Evolutionary conservation across 2,888 invertebrate genomes (phyloP).

Genomic region (Hipparchia sbordonii): DNA sequence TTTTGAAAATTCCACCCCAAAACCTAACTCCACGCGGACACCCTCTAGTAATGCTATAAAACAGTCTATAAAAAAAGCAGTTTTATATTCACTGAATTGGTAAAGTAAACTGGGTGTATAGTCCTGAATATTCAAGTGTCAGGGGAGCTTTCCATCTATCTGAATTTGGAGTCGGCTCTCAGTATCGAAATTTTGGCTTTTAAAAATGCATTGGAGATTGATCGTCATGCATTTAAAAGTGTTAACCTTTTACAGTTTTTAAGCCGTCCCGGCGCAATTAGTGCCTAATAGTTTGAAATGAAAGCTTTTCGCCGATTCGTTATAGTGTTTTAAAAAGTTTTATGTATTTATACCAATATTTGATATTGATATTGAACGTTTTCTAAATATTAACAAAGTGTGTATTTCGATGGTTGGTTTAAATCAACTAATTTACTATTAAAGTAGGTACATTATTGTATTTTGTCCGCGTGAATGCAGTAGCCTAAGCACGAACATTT

Average conservation of each 20-base stretch:
- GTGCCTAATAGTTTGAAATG: conserved; percentile 6
- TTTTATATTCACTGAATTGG: conserved; percentile 7
- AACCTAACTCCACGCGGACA: too few relatives aligned
- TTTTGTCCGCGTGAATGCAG: too few relatives aligned
- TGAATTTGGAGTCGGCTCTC: conserved; percentile 40
- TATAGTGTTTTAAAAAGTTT: not conserved
- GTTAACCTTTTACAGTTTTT: conserved; percentile 27
- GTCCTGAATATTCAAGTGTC: conserved; percentile 34
- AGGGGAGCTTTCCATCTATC: conserved; percentile 43
- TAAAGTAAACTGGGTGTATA: conserved; percentile 1
- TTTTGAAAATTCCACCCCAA: too few relatives aligned
- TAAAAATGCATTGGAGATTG: conserved; percentile 41
- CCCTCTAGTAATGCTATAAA: too few relatives aligned
- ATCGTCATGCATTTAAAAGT: conserved; percentile 33
- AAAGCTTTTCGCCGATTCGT: not conserved
- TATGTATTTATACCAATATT: too few relatives aligned
- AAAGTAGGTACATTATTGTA: too few relatives aligned
- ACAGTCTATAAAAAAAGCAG: not conserved
- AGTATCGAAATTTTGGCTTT: conserved; percentile 43
- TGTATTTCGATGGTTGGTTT: too few relatives aligned
- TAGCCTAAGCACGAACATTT: too few relatives aligned
- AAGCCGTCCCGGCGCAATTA: not conserved
- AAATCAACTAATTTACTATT: too few relatives aligned
- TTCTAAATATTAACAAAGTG: too few relatives aligned
- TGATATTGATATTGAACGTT: too few relatives aligned